Evolutionary conservation across 2,888 invertebrate genomes (phyloP).

Genomic region (Lepidocyrtoides sp.): DNA sequence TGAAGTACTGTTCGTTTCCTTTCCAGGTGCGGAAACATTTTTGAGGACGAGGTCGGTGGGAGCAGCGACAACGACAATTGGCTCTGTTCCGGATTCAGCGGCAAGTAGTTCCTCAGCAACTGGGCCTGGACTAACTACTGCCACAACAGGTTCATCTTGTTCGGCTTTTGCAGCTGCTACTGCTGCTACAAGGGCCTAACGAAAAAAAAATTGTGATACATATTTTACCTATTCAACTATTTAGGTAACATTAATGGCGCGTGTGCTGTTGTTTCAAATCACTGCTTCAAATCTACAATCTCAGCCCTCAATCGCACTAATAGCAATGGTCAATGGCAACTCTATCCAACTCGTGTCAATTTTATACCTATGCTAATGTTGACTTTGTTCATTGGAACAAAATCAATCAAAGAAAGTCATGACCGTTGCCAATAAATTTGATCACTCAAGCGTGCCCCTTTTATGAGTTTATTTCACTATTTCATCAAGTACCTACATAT

Average conservation of each 20-base stretch:
- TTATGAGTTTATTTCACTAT: neutral
- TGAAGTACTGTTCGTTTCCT: neutral
- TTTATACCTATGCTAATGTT: too few species aligned
- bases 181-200: conserved; percentile 64
- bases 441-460: neutral
- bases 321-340: neutral
- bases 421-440: neutral
- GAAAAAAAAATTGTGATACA: neutral
- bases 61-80: conserved; percentile 65
- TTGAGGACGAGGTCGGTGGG: conserved; percentile 50
- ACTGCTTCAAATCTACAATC: neutral
- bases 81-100: conserved; percentile 53
- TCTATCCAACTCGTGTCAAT: too few species aligned
- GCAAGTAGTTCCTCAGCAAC: conserved; percentile 57
- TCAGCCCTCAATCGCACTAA: neutral
- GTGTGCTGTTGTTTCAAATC: neutral
- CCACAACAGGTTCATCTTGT: conserved; percentile 46
- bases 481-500: neutral
- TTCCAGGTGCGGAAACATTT: conserved; percentile 30
- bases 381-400: neutral
- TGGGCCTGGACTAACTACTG: conserved; percentile 22
- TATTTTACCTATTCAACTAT: too few species aligned
- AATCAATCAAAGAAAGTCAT: neutral
- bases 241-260: too few species aligned
- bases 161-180: conserved; percentile 28